Evolutionary conservation across 2,888 invertebrate genomes (phyloP).

Genomic region (Tenthredo amoena): DNA sequence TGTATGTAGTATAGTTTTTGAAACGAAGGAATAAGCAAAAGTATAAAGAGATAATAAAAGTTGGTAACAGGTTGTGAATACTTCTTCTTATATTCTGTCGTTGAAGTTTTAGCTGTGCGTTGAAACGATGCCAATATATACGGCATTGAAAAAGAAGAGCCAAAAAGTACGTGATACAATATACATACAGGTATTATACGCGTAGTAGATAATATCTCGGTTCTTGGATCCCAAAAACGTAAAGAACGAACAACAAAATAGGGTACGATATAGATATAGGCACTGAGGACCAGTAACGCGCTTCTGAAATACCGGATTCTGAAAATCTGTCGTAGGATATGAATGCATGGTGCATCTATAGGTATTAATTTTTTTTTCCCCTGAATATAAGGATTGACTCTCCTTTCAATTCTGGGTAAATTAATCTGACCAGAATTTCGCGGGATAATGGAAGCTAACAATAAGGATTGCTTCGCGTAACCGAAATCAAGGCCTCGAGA

Average conservation of each 20-base stretch:
- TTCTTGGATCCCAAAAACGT: background rate
- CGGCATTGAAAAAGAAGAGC: slow-evolving; percentile 19
- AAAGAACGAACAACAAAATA: background rate
- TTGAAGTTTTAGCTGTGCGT: background rate
- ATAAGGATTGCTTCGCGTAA: background rate
- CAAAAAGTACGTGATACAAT: background rate
- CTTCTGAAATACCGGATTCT: background rate
- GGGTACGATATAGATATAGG: background rate
- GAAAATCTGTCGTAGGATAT: too few species aligned
- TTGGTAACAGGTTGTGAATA: slow-evolving; percentile 27
- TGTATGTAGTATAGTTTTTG: too few species aligned
- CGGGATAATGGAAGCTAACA: background rate
- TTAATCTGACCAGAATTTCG: background rate
- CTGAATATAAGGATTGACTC: background rate
- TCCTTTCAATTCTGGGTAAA: background rate
- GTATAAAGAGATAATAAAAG: background rate
- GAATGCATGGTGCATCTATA: too few species aligned
- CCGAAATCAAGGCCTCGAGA: background rate
- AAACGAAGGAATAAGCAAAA: background rate
- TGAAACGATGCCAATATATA: slow-evolving; percentile 31
- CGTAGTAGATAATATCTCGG: background rate
- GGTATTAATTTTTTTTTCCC: too few species aligned
- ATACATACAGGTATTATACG: background rate
- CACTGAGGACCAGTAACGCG: background rate
- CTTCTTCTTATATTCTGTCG: slow-evolving; percentile 5